Conservation (phyloP, 2,888 invertebrate species). For the Protula sp. region DNA sequence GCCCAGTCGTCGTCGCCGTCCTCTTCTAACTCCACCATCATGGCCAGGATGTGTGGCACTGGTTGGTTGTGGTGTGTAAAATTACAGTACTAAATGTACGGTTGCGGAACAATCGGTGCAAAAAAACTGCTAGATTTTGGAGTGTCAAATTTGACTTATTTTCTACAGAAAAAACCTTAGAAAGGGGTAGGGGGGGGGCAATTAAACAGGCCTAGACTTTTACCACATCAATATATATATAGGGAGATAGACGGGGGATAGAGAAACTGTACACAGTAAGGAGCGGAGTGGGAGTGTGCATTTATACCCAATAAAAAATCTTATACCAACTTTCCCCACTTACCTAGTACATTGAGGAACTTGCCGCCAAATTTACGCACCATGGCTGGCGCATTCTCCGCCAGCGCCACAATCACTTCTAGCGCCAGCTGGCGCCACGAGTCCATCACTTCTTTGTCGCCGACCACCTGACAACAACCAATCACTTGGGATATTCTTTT, state of each 20-base stretch:
- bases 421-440: constrained; percentile 79
- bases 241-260: too few relatives aligned
- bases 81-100: too few relatives aligned
- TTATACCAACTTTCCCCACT: too few relatives aligned
- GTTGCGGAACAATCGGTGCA: too few relatives aligned
- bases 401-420: constrained; percentile 76
- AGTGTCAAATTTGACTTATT: not conserved
- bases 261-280: too few relatives aligned
- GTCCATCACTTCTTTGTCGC: constrained; percentile 52
- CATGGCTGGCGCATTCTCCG: constrained; percentile 95
- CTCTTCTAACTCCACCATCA: constrained; percentile 54
- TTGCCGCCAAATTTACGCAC: constrained; percentile 72
- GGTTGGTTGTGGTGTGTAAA: too few relatives aligned
- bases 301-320: too few relatives aligned
- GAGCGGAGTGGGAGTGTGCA: too few relatives aligned
- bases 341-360: constrained; percentile 64
- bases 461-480: constrained; percentile 59
- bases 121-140: not conserved
- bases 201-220: too few relatives aligned
- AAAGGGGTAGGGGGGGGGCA: too few relatives aligned
- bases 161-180: not conserved
- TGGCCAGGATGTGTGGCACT: constrained; percentile 73
- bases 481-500: not conserved
- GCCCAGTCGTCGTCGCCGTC: constrained; percentile 60
- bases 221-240: too few relatives aligned